phyloP scores from a whole-genome alignment of 2,888 invertebrate genomes.

The Altica lythri region DNA sequence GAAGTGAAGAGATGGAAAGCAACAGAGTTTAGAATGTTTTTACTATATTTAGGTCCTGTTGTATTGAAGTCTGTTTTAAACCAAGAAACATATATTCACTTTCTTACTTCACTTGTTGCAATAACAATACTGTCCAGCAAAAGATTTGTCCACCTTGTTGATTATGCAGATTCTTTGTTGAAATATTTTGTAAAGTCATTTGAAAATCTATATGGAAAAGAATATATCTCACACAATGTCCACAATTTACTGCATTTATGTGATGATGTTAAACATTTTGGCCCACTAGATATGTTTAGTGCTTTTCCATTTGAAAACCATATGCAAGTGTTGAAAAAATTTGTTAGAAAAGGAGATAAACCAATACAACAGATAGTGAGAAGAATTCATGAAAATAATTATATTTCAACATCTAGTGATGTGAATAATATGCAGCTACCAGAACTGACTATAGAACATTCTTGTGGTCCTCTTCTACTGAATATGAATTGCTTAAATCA shows the following conservation, averaged over 20 bases:
- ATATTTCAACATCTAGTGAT: no score
- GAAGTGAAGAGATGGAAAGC: slow-evolving; percentile 31
- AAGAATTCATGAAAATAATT: neutral
- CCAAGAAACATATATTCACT: slow-evolving; percentile 18
- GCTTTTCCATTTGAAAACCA: slow-evolving; percentile 15
- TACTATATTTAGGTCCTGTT: slow-evolving; percentile 23
- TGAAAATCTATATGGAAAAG: slow-evolving; percentile 12
- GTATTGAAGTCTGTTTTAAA: slow-evolving; percentile 18
- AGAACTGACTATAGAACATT: neutral
- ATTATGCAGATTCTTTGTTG: slow-evolving; percentile 23
- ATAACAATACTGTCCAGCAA: slow-evolving; percentile 14
- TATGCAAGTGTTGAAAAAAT: slow-evolving; percentile 2
- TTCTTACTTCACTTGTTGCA: slow-evolving; percentile 20
- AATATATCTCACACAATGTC: slow-evolving; percentile 17
- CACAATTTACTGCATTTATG: slow-evolving; percentile 20
- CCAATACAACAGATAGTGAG: neutral
- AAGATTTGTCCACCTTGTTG: no score
- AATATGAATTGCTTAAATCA: no score
- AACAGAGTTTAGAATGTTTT: slow-evolving; percentile 27
- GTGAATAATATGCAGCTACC: no score
- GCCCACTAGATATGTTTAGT: slow-evolving; percentile 7
- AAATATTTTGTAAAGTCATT: slow-evolving; percentile 24
- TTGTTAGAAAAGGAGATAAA: slow-evolving; percentile 6
- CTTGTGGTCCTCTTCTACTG: neutral
- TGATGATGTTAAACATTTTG: slow-evolving; percentile 13